Evolutionary conservation across 2,797 vertebrate species (phyloP).

Genomic region (Lepus oiostolus): DNA sequence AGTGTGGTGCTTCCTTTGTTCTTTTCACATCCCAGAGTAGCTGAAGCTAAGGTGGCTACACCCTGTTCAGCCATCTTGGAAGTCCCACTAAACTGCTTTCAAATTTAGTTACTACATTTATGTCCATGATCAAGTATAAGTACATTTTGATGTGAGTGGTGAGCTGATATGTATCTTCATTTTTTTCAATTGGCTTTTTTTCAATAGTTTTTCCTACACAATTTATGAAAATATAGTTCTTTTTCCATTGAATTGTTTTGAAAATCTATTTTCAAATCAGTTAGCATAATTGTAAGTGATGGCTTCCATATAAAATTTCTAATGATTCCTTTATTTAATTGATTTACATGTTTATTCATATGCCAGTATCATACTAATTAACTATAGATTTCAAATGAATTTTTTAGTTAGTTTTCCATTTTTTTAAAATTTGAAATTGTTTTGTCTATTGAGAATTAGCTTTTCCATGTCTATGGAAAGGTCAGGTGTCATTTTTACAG

Average conservation of each 20-base stretch:
- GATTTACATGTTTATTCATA: neutral
- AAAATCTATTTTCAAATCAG: neutral
- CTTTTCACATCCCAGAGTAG: too few relatives aligned
- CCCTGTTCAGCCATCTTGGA: too few relatives aligned
- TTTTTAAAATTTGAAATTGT: neutral
- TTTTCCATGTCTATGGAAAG: neutral
- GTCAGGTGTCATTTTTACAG: neutral
- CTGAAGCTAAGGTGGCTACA: too few relatives aligned
- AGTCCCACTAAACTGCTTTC: too few relatives aligned
- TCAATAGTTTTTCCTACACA: neutral
- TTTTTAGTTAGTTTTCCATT: neutral
- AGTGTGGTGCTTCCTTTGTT: too few relatives aligned
- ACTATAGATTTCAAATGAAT: neutral
- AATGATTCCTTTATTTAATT: neutral
- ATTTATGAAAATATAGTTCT: neutral
- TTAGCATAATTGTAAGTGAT: neutral
- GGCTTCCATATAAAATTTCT: neutral
- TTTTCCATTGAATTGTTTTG: neutral
- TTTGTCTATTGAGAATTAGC: neutral
- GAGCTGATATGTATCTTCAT: neutral
- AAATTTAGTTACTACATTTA: neutral
- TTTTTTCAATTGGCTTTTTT: neutral
- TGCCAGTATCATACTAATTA: neutral
- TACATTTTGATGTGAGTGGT: neutral
- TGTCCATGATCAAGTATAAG: neutral